phyloP scores from a whole-genome alignment of 2,888 invertebrate genomes.

The Cephus pygmeus region DNA sequence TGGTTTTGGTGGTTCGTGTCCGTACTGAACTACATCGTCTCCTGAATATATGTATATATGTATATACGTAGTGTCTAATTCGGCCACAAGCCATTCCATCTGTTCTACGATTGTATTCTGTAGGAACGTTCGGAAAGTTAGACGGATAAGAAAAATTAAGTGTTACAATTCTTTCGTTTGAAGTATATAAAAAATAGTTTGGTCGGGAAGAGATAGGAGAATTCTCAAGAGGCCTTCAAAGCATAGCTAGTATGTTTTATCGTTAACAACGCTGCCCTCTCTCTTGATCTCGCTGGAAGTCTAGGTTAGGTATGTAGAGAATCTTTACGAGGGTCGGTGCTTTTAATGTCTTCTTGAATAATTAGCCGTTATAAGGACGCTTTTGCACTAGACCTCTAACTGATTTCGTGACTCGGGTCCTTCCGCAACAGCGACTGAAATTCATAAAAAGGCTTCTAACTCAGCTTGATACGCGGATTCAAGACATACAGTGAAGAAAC shows the following conservation, averaged over 20 bases:
- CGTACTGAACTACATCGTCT: neutral
- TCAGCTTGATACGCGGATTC: neutral
- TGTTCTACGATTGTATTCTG: neutral
- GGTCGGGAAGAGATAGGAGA: neutral
- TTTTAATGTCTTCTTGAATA: neutral
- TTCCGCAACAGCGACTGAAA: neutral
- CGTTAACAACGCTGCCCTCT: neutral
- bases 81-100: neutral
- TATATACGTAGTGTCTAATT: neutral
- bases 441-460: neutral
- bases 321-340: neutral
- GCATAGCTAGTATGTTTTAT: neutral
- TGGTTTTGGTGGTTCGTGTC: conserved; percentile 7
- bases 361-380: neutral
- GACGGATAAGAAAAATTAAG: neutral
- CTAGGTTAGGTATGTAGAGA: neutral
- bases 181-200: neutral
- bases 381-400: neutral
- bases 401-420: neutral
- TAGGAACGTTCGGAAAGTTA: neutral
- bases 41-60: neutral
- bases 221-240: neutral
- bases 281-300: neutral
- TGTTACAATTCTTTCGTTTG: neutral
- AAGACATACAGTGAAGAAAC: neutral